These are phyloP conservation scores for Calameuta filiformis DNA, from an alignment of 2,888 invertebrate genomes.

Conservation along the genomic window DNA sequence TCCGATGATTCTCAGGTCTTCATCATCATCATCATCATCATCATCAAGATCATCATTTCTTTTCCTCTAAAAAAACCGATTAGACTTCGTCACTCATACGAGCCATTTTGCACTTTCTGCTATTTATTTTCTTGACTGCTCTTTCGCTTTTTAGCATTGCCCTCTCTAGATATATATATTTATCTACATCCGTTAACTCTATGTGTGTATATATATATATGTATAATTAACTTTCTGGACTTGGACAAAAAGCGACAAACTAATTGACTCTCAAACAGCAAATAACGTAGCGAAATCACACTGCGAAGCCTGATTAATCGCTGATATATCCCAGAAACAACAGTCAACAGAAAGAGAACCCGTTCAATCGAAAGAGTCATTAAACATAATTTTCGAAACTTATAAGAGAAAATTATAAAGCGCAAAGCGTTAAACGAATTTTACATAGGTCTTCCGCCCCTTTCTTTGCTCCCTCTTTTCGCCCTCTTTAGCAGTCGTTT, in stretches of 20 bases:
- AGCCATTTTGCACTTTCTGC: neutral
- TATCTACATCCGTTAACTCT: too few relatives aligned
- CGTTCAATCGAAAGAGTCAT: conserved; percentile 33
- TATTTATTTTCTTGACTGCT: neutral
- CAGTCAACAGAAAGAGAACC: neutral
- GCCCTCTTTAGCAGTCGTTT: too few relatives aligned
- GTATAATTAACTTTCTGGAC: neutral
- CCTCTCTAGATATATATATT: too few relatives aligned
- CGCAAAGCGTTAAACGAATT: neutral
- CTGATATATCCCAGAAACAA: too few relatives aligned
- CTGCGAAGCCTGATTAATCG: neutral
- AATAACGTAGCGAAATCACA: too few relatives aligned
- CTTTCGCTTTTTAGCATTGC: too few relatives aligned
- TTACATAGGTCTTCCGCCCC: too few relatives aligned
- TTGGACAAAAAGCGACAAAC: neutral
- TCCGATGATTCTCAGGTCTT: conserved; percentile 60
- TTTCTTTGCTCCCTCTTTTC: too few relatives aligned
- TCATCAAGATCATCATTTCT: conserved; percentile 43
- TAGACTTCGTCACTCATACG: conserved; percentile 35
- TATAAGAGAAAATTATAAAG: neutral
- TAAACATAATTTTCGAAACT: conserved; percentile 61
- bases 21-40: conserved; percentile 46
- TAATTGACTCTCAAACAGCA: neutral
- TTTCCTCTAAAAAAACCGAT: conserved; percentile 59
- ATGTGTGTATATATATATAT: too few relatives aligned